Conservation (phyloP, 1,140 invertebrate species). For the Rhopalosiphum padi region DNA sequence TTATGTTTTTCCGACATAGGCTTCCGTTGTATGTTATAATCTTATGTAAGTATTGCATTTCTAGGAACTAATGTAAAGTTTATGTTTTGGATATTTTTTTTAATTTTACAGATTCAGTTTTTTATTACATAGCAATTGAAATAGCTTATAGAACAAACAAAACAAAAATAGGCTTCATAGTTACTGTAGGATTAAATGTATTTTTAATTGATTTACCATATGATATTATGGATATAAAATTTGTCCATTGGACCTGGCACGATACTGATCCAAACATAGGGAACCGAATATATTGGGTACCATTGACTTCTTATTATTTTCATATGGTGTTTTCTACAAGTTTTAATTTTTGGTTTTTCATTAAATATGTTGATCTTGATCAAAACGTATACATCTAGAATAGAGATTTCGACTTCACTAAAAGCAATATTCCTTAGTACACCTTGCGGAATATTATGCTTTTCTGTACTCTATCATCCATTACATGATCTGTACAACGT, state of each 20-base stretch:
- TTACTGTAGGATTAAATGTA: slow-evolving; percentile 72
- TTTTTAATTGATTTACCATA: slow-evolving; percentile 82
- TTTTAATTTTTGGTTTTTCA: slow-evolving; percentile 75
- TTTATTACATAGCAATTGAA: slow-evolving; percentile 46
- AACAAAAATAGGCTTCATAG: slow-evolving; percentile 19
- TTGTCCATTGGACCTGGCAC: slow-evolving; percentile 86
- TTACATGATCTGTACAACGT: slow-evolving; percentile 71
- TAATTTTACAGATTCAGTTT: slow-evolving; percentile 33
- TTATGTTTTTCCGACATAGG: slow-evolving; percentile 73
- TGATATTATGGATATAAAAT: slow-evolving; percentile 81
- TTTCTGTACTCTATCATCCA: slow-evolving; percentile 77
- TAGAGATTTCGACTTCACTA: slow-evolving; percentile 63
- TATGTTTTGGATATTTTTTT: neutral
- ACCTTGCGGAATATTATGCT: slow-evolving; percentile 74
- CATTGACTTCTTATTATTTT: slow-evolving; percentile 74
- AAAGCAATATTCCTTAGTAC: slow-evolving; percentile 72
- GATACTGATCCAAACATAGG: slow-evolving; percentile 83
- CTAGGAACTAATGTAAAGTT: neutral
- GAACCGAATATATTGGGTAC: slow-evolving; percentile 81
- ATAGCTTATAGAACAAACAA: neutral
- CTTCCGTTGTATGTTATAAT: slow-evolving; percentile 76
- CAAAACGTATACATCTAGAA: slow-evolving; percentile 64
- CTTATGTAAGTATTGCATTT: slow-evolving; percentile 70
- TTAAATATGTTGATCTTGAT: slow-evolving; percentile 63
- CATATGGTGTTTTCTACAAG: slow-evolving; percentile 77